Conservation (phyloP, 2,797 vertebrate genomes). For the Girardinus metallicus region DNA sequence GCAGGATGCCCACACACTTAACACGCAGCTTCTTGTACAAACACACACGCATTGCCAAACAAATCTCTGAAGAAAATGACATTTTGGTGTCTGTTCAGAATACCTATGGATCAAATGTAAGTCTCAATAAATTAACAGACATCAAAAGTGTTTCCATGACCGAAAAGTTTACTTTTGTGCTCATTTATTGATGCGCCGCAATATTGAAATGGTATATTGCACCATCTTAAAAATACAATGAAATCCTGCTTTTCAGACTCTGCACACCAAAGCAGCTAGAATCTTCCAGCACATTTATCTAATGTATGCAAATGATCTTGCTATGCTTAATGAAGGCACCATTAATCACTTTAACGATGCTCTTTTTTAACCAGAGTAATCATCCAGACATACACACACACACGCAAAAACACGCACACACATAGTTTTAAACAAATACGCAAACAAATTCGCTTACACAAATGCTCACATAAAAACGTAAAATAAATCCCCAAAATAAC, state of each 20-base stretch:
- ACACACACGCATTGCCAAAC: constrained; percentile 1
- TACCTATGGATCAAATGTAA: constrained; percentile 9
- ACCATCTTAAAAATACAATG: constrained; percentile 21
- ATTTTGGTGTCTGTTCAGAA: constrained; percentile 5
- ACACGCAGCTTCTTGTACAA: constrained; percentile 11
- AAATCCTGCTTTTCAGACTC: constrained; percentile 52
- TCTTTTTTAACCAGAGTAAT: constrained; percentile 83
- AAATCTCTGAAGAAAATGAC: not conserved
- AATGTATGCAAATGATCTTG: constrained; percentile 86
- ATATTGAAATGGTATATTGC: constrained; percentile 1
- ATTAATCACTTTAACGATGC: constrained; percentile 86
- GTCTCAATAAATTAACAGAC: not conserved
- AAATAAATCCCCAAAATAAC: constrained; percentile 32
- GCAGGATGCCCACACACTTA: constrained; percentile 11
- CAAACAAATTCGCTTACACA: constrained; percentile 23
- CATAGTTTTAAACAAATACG: constrained; percentile 31
- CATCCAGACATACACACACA: constrained; percentile 49
- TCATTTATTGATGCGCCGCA: not conserved
- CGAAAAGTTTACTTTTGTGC: constrained; percentile 1
- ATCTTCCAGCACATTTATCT: constrained; percentile 78
- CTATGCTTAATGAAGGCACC: constrained; percentile 83
- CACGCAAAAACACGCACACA: not conserved
- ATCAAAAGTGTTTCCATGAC: not conserved
- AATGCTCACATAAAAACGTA: constrained; percentile 19
- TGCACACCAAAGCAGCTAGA: constrained; percentile 63